Percentiles rank a stretch among this genome's conserved stretches.
phyloP scores from a whole-genome alignment of 2,888 invertebrate species.

The Endomychus coccineus region DNA sequence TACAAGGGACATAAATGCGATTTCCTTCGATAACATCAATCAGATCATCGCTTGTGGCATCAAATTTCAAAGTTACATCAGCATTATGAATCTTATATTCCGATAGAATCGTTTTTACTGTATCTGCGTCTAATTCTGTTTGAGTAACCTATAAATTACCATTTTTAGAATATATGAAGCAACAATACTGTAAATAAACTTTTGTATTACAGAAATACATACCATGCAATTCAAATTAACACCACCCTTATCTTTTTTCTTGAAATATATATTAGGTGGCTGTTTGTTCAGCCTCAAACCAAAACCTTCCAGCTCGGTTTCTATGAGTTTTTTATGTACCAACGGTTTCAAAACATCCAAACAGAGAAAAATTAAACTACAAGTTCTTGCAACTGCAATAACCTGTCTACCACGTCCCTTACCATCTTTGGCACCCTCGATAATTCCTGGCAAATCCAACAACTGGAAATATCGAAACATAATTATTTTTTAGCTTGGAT shows the following conservation, averaged over 20 bases:
- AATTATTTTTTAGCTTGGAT: too few relatives aligned
- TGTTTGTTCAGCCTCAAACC: slow-evolving; percentile 92
- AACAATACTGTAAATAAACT: neutral
- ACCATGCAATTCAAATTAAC: slow-evolving; percentile 91
- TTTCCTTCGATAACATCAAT: slow-evolving; percentile 99
- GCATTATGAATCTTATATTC: slow-evolving; percentile 99
- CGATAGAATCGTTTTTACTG: slow-evolving; percentile 90
- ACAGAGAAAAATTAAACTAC: slow-evolving; percentile 95
- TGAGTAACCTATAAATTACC: slow-evolving; percentile 63
- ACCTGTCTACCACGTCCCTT: slow-evolving; percentile 98
- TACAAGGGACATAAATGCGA: slow-evolving; percentile 95
- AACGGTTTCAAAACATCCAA: slow-evolving; percentile 96
- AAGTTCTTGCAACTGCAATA: slow-evolving; percentile 97
- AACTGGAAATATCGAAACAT: slow-evolving; percentile 57
- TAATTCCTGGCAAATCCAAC: slow-evolving; percentile 98
- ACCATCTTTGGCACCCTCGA: slow-evolving; percentile 99
- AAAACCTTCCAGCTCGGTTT: slow-evolving; percentile 98
- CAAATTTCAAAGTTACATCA: slow-evolving; percentile 88
- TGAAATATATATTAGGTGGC: slow-evolving; percentile 94
- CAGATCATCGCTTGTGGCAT: slow-evolving; percentile 94
- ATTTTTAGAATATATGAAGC: slow-evolving; percentile 5
- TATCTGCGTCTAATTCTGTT: slow-evolving; percentile 87
- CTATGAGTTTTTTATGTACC: slow-evolving; percentile 91
- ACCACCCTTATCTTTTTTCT: slow-evolving; percentile 98
- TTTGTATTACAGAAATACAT: slow-evolving; percentile 25